phyloP scores from a whole-genome alignment of 2,113 vertebrate genomes.

The Shinisaurus crocodilurus region DNA sequence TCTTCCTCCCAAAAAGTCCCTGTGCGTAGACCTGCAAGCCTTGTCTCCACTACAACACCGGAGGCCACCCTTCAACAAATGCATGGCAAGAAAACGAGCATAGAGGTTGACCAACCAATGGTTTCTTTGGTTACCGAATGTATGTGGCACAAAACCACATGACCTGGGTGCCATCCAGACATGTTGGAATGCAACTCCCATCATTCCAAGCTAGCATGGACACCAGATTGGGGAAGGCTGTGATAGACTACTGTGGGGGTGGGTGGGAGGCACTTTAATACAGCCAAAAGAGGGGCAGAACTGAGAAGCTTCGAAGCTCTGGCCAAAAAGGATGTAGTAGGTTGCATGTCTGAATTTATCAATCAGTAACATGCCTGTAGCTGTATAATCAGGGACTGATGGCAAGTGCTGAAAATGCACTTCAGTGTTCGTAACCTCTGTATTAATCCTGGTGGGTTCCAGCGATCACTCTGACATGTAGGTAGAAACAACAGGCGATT shows the following conservation, averaged over 20 bases:
- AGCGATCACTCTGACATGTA: too few relatives aligned
- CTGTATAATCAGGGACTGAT: too few relatives aligned
- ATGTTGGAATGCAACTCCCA: too few relatives aligned
- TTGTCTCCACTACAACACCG: too few relatives aligned
- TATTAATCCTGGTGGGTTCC: too few relatives aligned
- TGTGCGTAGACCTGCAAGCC: neutral
- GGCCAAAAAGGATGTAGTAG: neutral
- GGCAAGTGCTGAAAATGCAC: too few relatives aligned
- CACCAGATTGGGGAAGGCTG: too few relatives aligned
- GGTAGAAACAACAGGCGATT: too few relatives aligned
- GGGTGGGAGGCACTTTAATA: neutral
- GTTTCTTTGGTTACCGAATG: neutral
- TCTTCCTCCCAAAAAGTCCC: too few relatives aligned
- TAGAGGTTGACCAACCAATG: neutral
- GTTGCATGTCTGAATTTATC: neutral
- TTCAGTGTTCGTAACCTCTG: too few relatives aligned
- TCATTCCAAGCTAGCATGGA: too few relatives aligned
- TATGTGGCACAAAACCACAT: neutral
- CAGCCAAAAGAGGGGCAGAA: neutral
- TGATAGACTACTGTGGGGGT: neutral
- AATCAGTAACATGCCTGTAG: too few relatives aligned
- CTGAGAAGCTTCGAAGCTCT: neutral
- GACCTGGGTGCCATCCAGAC: neutral
- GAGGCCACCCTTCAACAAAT: neutral
- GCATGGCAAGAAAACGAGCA: neutral